Base-by-base conservation (phyloP, 2,797 vertebrate genomes). In the Acanthurus leucopareius region DNA sequence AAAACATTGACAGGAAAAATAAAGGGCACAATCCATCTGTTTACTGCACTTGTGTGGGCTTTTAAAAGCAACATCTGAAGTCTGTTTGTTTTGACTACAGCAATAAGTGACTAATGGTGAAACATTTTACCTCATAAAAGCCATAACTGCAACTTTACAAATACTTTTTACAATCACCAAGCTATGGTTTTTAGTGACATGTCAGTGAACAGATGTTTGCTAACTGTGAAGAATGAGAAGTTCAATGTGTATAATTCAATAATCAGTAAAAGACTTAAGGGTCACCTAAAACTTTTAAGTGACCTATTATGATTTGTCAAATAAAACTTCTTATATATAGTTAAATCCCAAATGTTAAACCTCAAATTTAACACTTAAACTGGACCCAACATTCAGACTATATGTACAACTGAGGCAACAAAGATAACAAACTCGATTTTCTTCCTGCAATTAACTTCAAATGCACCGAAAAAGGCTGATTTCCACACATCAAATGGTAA, bases 381-480 rank as follows among this genome's bases (percentile, higher is more conserved):
- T 81, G 84, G 90, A 93, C 74, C 79, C 82, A 80, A 84, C 79
- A 84, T 80, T 93, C 82, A 86, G 80, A 90, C 81, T 86, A 89
- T 90, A 82, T 91, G 91, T 86, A 93, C 92, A 94, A 92, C 85
- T 60, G 82, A 93, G 82, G 87, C 83, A 87, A 87, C 79, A 73
- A 79, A 69, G 56, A 85, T 45, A 89, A 85, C 77, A 77, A 80
- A 86, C 86, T 72, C 59, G 19, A 38, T 80, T 83, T 89, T 88
- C 83, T 66, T 93, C 79, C 83, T 80, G 86, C 85, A 76, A 84
- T 73, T 68, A 88, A 86, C 86, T 91, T 90, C 84, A 89, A 92
- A 86, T 92, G 84, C 87, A 94, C 89, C 77, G 69, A 90, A 83
- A 88, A 89, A 92, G 89, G 92, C 91, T 88, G 64, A 88, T 91